Evolutionary conservation across 2,113 vertebrate genomes (phyloP).

Genomic region (Platanista minor): DNA sequence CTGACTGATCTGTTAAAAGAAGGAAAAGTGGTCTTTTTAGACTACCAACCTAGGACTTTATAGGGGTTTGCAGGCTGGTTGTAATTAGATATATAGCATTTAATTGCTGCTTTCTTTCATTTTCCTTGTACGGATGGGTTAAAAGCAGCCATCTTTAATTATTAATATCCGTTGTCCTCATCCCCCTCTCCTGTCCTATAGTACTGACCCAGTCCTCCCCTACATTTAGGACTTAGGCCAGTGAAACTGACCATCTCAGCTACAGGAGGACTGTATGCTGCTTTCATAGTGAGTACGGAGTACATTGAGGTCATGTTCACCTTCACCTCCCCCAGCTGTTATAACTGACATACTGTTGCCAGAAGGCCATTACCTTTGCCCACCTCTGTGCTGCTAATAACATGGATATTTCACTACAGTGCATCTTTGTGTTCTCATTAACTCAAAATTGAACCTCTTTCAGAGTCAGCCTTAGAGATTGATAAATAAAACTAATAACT

Average conservation of each 20-base stretch:
- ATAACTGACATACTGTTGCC: background rate
- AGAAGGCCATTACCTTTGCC: background rate
- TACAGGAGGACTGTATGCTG: background rate
- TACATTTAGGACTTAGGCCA: background rate
- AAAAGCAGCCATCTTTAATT: constrained; percentile 7
- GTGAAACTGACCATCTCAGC: background rate
- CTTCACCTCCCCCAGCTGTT: background rate
- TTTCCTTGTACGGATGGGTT: background rate
- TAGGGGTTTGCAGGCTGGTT: constrained; percentile 39
- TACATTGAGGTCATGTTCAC: background rate
- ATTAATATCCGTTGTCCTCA: background rate
- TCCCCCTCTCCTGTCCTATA: background rate
- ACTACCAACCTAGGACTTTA: background rate
- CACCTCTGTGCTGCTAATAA: background rate
- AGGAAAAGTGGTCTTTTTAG: background rate
- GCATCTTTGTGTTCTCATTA: background rate
- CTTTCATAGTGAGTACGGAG: background rate
- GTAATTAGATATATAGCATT: constrained; percentile 24
- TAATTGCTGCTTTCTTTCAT: background rate
- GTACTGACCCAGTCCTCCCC: background rate
- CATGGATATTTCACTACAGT: background rate
- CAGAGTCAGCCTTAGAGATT: background rate
- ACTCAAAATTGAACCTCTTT: background rate
- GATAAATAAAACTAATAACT: constrained; percentile 2
- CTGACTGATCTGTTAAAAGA: background rate